phyloP scores from a whole-genome alignment of 2,888 invertebrate genomes.

The Odontomyia ornata region DNA sequence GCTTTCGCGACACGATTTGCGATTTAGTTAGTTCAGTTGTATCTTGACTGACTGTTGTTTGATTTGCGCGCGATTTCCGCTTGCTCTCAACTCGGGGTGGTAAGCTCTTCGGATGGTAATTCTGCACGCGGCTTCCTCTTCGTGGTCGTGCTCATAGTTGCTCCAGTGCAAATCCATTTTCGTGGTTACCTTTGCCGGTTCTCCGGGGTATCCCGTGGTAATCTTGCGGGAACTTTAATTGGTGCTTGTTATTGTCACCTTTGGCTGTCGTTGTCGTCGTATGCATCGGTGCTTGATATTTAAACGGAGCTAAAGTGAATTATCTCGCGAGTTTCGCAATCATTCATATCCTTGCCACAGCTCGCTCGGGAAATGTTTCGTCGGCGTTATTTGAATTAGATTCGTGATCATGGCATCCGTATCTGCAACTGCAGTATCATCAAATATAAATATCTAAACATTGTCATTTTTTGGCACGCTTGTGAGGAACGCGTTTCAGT shows the following conservation, averaged over 20 bases:
- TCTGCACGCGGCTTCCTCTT: neutral
- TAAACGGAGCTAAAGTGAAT: neutral
- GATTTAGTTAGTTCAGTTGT: slow-evolving; percentile 22
- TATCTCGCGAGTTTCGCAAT: neutral
- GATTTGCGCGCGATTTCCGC: slow-evolving; percentile 10
- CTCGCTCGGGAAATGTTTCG: neutral
- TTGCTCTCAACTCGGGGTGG: neutral
- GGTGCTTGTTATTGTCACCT: neutral
- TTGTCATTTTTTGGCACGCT: too few relatives aligned
- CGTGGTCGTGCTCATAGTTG: neutral
- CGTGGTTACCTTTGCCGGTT: neutral
- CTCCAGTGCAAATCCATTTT: neutral
- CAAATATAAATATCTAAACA: too few relatives aligned
- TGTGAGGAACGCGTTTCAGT: too few relatives aligned
- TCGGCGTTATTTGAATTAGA: too few relatives aligned
- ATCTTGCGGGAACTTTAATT: neutral
- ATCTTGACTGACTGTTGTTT: neutral
- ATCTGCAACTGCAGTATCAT: too few relatives aligned
- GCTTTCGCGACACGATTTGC: slow-evolving; percentile 21
- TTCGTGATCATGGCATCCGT: too few relatives aligned
- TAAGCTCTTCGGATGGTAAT: slow-evolving; percentile 7
- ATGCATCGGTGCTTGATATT: neutral
- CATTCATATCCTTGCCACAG: neutral
- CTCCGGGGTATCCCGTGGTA: neutral
- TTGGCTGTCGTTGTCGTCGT: neutral